phyloP scores from a whole-genome alignment of 2,888 invertebrate genomes.

The Cenopis cana region DNA sequence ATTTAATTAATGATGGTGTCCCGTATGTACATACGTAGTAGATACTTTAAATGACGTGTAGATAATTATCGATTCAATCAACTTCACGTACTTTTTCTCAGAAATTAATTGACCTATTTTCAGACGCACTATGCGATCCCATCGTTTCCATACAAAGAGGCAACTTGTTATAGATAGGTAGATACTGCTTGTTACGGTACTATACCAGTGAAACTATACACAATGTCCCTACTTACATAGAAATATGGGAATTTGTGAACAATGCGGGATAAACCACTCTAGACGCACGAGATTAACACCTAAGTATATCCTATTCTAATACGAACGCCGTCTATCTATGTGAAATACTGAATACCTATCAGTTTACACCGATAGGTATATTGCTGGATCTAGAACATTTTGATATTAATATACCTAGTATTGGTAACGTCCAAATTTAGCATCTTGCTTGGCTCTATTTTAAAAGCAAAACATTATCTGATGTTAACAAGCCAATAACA shows the following conservation, averaged over 20 bases:
- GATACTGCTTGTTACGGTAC: conserved; percentile 9
- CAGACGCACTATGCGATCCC: conserved; percentile 11
- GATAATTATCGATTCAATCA: conserved; percentile 14
- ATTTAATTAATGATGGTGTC: neutral
- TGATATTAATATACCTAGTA: no score
- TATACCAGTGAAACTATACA: conserved; percentile 11
- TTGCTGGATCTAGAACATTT: no score
- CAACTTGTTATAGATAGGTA: neutral
- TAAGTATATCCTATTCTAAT: no score
- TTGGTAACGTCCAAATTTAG: no score
- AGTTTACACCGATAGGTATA: no score
- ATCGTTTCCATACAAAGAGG: conserved; percentile 12
- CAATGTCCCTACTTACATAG: conserved; percentile 40
- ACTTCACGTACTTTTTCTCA: conserved; percentile 7
- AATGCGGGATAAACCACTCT: conserved; percentile 36
- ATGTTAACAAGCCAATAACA: no score
- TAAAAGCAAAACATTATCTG: no score
- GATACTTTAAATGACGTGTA: neutral
- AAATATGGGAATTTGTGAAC: conserved; percentile 36
- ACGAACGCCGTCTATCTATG: neutral
- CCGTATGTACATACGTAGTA: neutral
- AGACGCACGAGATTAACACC: conserved; percentile 12
- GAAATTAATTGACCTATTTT: conserved; percentile 22
- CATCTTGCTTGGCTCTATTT: no score
- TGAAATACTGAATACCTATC: neutral